A percentile compares a stretch with the other conserved stretches of the same genome.
These are phyloP conservation scores for human DNA, from an alignment of 2,113 vertebrate species.

Conservation along the genomic window DNA sequence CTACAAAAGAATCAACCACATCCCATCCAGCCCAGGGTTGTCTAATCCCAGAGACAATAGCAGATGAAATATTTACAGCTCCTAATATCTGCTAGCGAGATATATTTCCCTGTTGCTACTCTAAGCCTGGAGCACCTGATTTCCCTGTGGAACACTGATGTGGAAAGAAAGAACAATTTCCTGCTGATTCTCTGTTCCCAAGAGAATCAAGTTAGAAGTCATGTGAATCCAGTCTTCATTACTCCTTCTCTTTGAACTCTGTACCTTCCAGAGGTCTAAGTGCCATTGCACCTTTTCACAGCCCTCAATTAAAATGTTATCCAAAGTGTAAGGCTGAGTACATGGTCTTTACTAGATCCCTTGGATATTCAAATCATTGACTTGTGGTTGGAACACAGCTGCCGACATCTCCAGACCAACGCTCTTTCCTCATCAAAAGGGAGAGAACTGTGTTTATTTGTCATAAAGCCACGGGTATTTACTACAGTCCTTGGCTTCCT, in stretches of 20 bases:
- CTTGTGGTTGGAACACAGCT: not conserved
- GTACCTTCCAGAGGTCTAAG: not conserved
- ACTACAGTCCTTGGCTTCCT: not conserved
- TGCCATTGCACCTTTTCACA: too few relatives aligned
- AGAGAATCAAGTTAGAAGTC: not conserved
- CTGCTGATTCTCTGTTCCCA: not conserved
- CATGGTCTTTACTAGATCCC: too few relatives aligned
- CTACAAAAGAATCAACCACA: not conserved
- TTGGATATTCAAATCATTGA: not conserved
- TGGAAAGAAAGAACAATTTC: not conserved
- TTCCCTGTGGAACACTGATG: not conserved
- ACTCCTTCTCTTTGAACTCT: not conserved
- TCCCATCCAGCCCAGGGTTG: rapidly evolving
- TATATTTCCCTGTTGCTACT: too few relatives aligned
- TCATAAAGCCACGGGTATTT: not conserved
- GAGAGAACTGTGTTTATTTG: not conserved
- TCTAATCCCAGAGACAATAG: not conserved
- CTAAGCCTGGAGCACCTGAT: not conserved
- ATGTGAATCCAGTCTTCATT: not conserved
- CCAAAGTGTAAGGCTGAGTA: too few relatives aligned
- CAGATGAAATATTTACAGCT: not conserved
- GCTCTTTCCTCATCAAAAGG: not conserved
- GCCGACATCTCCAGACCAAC: not conserved
- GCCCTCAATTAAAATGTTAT: too few relatives aligned
- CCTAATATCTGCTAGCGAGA: not conserved